Evolutionary conservation across 2,113 vertebrate genomes (phyloP), one percentile per base, ranked within the genome.

Genomic region (Numenius arquata): DNA sequence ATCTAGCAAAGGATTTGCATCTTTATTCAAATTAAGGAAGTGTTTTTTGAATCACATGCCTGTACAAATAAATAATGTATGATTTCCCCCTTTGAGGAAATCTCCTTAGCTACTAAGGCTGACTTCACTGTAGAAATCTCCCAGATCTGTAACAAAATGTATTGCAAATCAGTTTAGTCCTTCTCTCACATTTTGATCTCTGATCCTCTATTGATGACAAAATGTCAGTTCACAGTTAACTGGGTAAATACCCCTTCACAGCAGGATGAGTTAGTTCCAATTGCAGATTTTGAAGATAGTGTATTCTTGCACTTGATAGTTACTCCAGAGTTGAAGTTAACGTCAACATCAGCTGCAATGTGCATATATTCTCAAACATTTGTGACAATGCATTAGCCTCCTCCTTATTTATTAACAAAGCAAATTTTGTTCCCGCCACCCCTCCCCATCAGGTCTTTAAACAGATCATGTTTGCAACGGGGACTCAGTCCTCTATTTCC

Each of bases 351-450:
- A 66, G 8, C 32, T 73, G 16, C n/a, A 73, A 36, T 40, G 85
- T 55, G 65, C 34, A 47, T 0, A 1, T 58, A 38, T 56, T 83
- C 34, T 73, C 21, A 68, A 43, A 34, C 53, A 71, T 21, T 74
- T 50, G 4, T 67, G n/a, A 56, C 9, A 62, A 85, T 14, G 10
- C 7, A 36, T 83, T 73, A 85, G 11, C 29, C 4, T n/a, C 17
- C 50, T 72, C 29, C 17, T 77, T 55, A 14, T 1, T 50, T 59
- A 40, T 11, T 63, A 55, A 55, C 11, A 18, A 93, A 77, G 47
- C 4, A 68, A 41, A n/a, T 61, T 68, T 62, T 32, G 25, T 21
- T 80, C n/a, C 4, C 8, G 8, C 11, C 0, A 0, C 8, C 6
- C 18, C 38, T 43, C 10, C 17, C 29, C 11, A 59, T n/a, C 36